Base-by-base conservation (phyloP, 2,113 vertebrate genomes). In the Egretta garzetta region DNA sequence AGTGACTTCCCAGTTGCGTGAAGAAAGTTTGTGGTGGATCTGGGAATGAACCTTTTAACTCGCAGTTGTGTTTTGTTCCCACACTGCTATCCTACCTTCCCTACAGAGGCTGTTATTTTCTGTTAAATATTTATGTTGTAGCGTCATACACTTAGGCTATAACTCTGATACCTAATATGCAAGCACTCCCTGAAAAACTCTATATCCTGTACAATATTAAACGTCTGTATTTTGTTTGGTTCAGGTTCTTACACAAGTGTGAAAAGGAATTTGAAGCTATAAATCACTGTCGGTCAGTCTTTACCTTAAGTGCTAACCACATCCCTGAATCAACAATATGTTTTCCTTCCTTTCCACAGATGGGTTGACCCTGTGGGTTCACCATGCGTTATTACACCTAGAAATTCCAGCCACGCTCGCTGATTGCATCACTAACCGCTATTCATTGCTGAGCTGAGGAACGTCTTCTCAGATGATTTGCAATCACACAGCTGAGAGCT, bases 291-390 rank as follows among this genome's bases (percentile, higher is more conserved):
- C 3, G 2, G 77, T 89, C 96, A 84, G 90, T 79, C 92, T 97
- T 92, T 97, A 95, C 95, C 91, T 97, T 96, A 97, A 97, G 95
- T 96, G 92, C 92, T 97, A 97, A 97, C 97, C 97, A 97, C 95
- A 97, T 97, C 90, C 95, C 95, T 97, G 96, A 97, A 96, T 97
- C 94, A 97, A 97, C 95, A 97, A 93, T 96, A 5, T 90, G 89
- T 97, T 97, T 96, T 97, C 95, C 93, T 97, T 97, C 81, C 90
- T 93, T 94, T 97, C 90, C 88, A 96, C 96, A 93, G 92, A 96
- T 89, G 94, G 87, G 64, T 39, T 94, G 87, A 93, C 93, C 85
- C 92, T 91, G 60, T 71, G 93, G 73, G 88, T 21, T 96, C 91
- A 71, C 86, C 60, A 52, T 91, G 91, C 53, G 0, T 96, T 97